These are phyloP conservation scores for Lingula anatina DNA, from an alignment of 2,888 invertebrate species.

Conservation along the genomic window DNA sequence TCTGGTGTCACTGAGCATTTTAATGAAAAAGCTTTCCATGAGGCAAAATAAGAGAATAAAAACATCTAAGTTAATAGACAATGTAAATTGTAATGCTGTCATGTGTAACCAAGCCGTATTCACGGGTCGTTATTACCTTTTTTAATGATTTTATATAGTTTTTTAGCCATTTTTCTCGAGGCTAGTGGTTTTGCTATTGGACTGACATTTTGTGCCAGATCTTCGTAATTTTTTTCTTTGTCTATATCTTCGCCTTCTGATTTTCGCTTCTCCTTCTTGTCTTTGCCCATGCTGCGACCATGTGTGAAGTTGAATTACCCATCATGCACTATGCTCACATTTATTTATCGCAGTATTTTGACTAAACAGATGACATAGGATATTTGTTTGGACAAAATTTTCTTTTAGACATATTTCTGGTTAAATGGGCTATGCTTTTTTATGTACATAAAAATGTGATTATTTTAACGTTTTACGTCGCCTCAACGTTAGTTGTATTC, in stretches of 20 bases:
- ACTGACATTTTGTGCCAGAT: constrained; percentile 18
- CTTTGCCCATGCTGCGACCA: constrained; percentile 8
- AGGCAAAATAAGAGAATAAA: too few relatives aligned
- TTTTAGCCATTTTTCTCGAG: constrained; percentile 28
- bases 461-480: too few relatives aligned
- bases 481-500: too few relatives aligned
- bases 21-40: too few relatives aligned
- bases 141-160: constrained; percentile 27
- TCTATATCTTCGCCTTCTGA: constrained; percentile 7
- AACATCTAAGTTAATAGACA: too few relatives aligned
- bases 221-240: constrained; percentile 19
- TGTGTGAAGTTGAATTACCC: background rate
- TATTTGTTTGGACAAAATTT: background rate
- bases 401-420: too few relatives aligned
- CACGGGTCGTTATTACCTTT: too few relatives aligned
- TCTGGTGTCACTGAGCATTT: too few relatives aligned
- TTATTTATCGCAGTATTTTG: background rate
- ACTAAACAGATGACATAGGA: background rate
- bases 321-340: background rate
- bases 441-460: too few relatives aligned
- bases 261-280: constrained; percentile 9
- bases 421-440: too few relatives aligned
- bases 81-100: too few relatives aligned
- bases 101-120: too few relatives aligned
- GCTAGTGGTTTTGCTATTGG: constrained; percentile 30